These are phyloP conservation scores for Sorex araneus DNA, from an alignment of 2,113 vertebrate species.

Conservation along the genomic window DNA sequence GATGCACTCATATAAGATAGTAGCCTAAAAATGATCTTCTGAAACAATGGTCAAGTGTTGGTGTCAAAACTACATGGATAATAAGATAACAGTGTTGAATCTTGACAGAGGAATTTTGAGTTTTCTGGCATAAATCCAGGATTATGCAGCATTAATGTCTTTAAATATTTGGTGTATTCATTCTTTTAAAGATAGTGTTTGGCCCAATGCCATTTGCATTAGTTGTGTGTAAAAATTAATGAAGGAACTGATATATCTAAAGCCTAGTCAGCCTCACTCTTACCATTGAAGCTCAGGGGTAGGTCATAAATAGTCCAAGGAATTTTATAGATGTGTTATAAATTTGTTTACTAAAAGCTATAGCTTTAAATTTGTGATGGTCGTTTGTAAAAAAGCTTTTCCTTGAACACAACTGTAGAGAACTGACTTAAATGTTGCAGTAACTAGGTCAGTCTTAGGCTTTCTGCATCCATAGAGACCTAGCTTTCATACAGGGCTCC, in stretches of 20 bases:
- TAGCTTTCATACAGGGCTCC: neutral
- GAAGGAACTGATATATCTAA: conserved; percentile 25
- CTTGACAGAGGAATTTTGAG: conserved; percentile 15
- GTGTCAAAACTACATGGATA: neutral
- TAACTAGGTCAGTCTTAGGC: neutral
- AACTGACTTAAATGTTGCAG: neutral
- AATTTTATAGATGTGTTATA: neutral
- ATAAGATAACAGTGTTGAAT: conserved; percentile 23
- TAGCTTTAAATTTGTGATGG: conserved; percentile 42
- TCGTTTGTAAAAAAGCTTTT: neutral
- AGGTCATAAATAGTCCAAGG: neutral
- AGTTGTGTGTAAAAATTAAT: conserved; percentile 25
- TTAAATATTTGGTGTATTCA: neutral
- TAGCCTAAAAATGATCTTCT: conserved; percentile 11
- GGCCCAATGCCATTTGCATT: neutral
- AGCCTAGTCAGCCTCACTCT: neutral
- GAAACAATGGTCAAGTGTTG: conserved; percentile 24
- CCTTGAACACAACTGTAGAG: conserved; percentile 48
- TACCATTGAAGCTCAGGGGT: neutral
- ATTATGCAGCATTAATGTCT: neutral
- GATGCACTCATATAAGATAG: neutral
- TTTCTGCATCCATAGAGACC: neutral
- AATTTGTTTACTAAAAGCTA: neutral
- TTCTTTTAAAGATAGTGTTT: conserved; percentile 23
- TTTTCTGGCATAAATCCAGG: neutral